Base-by-base conservation (phyloP, 2,113 vertebrate species). In the Ceyx margarethae region DNA sequence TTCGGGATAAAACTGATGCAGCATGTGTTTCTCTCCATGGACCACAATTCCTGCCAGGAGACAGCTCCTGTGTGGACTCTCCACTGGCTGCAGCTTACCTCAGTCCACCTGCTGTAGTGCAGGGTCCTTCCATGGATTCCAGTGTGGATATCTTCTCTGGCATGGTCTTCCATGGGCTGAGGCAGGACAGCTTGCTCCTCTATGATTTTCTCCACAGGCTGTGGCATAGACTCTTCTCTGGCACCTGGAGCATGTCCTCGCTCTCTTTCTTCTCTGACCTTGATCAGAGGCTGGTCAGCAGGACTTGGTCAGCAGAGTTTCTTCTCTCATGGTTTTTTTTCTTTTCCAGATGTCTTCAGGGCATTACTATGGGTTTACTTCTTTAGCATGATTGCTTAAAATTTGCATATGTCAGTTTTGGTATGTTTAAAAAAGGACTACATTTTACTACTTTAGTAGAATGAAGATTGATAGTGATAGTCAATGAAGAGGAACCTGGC, bases 151-250 rank as follows among this genome's bases (percentile, higher is more conserved):
- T 51, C 28, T 77, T 10, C 60, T 65, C 33, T 35, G 13, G 16
- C 2, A 0, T 66, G 19, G 40, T 66, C 31, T 28, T 85, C 23
- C 9, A 10, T 19, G 23, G 33, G 18, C 33, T 89, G 37, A 21
- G 50, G 10, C 0, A 10, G 11, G 6, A 29, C 42, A 87, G 18
- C 13, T 13, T 85, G 18, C 11, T 25, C 37, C 7, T 3, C 17
- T 6, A 2, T 4, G 13, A 14, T 31, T 53, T 81, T 51, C 22
- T 61, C 10, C 40, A 42, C 0, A 6, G 21, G 4, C 31, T 74
- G 40, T 46, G 56, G 56, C 8, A 37, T 4, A 51, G 6, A 33
- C 35, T 46, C 20, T 68, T 5, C 26, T 75, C 8, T 0, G 1
- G 51, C 4, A 13, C 18, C 26, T 72, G 33, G 17, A 35, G 6